Base-by-base conservation (phyloP, 2,113 vertebrate genomes). In the Athene noctua region DNA sequence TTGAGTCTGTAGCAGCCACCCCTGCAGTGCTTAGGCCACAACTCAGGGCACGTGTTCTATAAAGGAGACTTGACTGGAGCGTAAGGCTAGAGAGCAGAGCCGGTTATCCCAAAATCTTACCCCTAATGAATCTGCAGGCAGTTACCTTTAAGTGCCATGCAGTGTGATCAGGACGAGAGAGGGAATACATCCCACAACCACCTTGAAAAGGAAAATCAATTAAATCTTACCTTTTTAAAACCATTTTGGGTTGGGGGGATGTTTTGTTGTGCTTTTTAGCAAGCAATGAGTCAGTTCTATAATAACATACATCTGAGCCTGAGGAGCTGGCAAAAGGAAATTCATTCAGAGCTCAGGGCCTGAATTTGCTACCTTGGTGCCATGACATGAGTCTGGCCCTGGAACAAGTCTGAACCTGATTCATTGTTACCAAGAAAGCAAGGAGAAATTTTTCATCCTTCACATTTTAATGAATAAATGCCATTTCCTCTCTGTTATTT, bases 401-500 rank as follows among this genome's bases (percentile, higher is more conserved):
- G 77, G 30, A 61, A 93, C 46, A 54, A 62, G 26, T 51, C 79
- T 86, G 74, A 80, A 72, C 92, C 47, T 72, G 80, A 80, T 88
- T 80, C 66, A 30, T 16, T 85, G 65, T 79, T 65, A 77, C 87
- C 72, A 70, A 80, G 85, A 93, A 70, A 77, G 46, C 86, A 90
- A 86, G 77, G 74, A 84, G 90, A 92, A 36, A 79, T 89, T 89
- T 91, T 92, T 96, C 86, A 92, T 88, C 72, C 38, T 89, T 93
- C 90, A 46, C 61, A 15, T 87, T 94, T 92, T 97, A 91, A 96
- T 96, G 94, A 96, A 92, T 89, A 94, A 87, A 95, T 95, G 91
- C 66, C 78, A 94, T 91, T 96, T 97, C 63, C 92, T 88, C 67
- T 21, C 4, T 0, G 47, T 95, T 97, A 96, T 95, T 95, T 97